Percentiles rank a stretch among this genome's conserved stretches.
phyloP scores from a whole-genome alignment of 2,113 vertebrate species.

The Notarius lentiginosus region DNA sequence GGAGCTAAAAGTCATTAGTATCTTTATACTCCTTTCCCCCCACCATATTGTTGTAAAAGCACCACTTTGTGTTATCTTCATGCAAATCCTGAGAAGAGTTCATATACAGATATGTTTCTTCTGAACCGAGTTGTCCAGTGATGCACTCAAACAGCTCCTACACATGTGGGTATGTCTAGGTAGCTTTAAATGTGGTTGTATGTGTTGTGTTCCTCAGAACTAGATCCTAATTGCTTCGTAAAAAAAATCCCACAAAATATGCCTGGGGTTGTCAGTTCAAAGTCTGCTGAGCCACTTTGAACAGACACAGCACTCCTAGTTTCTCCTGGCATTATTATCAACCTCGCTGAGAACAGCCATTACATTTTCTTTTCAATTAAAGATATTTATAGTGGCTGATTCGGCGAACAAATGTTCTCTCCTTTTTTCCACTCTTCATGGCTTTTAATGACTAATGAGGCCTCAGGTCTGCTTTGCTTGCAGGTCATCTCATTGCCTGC shows the following conservation, averaged over 20 bases:
- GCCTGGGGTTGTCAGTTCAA: conserved; percentile 50
- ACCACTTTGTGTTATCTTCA: neutral
- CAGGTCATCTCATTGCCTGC: conserved; percentile 18
- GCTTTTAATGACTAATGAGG: conserved; percentile 56
- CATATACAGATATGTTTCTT: conserved; percentile 20
- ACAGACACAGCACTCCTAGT: conserved; percentile 24
- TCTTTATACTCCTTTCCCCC: neutral
- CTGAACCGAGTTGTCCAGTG: neutral
- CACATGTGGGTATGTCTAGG: neutral
- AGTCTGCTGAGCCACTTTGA: conserved; percentile 54
- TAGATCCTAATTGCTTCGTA: conserved; percentile 46
- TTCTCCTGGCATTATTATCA: conserved; percentile 48
- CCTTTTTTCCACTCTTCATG: conserved; percentile 48
- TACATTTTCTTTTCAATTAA: conserved; percentile 58
- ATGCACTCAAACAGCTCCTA: neutral
- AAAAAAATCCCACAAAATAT: conserved; percentile 45
- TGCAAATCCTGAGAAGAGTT: neutral
- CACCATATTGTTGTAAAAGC: neutral
- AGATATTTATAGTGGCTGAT: conserved; percentile 58
- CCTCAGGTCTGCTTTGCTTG: conserved; percentile 41
- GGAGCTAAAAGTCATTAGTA: neutral
- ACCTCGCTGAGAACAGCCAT: conserved; percentile 51
- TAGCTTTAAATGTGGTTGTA: neutral
- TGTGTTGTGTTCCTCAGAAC: neutral
- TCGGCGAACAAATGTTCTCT: conserved; percentile 55